Base-by-base conservation (phyloP, 2,888 invertebrate species). In the Volucella bombylans region DNA sequence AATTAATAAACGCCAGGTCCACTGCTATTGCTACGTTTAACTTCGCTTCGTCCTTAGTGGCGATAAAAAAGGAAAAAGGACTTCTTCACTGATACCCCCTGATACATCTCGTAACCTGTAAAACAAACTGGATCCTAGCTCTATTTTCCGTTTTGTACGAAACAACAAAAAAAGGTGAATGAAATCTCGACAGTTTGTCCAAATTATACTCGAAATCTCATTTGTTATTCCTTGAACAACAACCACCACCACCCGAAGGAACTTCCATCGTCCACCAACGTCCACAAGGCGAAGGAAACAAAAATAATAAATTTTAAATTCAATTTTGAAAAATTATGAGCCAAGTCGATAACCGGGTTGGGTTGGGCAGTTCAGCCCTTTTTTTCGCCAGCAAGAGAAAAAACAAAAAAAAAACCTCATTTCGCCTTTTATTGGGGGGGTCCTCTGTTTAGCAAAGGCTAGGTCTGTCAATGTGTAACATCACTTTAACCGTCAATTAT, bases 321-420 rank as follows among this genome's bases (percentile, higher is more conserved):
- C 61, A 83, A 80, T 83, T 76, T 74, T 61, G 45, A 76, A 57
- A 80, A 83, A 80, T 80, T 76, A 76, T 76, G 74, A 71, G 45
- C 43, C 31, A 39, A 14, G 41, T 23, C 23, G 45, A 23, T 54
- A 43, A 67, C 18, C 8, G 57, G 47, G 23, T 23, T 23, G 8
- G 18, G 4, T 12, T 14, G 55, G 14, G 38, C 9, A 15, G 59
- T 52, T 72, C 59, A 76, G 43, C 65, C 52, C 45, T 69, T 57
- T 76, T 14, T 38, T 41, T 23, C 14, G 3, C 15, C 45, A 4
- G 23, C 23, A 23, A 23, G 23, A 0, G 0, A 10, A 18, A 10
- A 43, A 12, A 49, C 23, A 31, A 52, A 61, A n/a, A 59, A 39
- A 12, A 57, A 41, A 57, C 14, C 23, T 52, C 23, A 23, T 43